Percentiles rank a stretch among this genome's conserved stretches.
phyloP scores from a whole-genome alignment of 2,113 vertebrate genomes.

The Megaptera novaeangliae region DNA sequence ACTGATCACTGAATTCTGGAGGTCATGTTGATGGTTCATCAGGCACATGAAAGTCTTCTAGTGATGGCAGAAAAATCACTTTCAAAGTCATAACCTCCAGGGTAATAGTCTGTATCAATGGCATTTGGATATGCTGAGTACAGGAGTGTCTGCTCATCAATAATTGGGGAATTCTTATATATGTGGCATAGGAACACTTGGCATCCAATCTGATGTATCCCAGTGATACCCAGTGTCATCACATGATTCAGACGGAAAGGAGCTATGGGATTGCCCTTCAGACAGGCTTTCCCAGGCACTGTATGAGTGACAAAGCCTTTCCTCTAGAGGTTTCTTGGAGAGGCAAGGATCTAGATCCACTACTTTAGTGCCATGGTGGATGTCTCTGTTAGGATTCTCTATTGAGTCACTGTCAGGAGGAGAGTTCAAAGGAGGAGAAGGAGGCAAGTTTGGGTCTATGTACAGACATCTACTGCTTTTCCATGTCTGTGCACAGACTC shows the following conservation, averaged over 20 bases:
- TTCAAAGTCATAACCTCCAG: slow-evolving; percentile 95
- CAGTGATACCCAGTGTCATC: slow-evolving; percentile 98
- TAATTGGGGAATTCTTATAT: slow-evolving; percentile 97
- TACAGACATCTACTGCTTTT: slow-evolving; percentile 94
- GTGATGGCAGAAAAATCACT: slow-evolving; percentile 96
- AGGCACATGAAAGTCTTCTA: slow-evolving; percentile 89
- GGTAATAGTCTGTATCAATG: slow-evolving; percentile 97
- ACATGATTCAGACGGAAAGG: slow-evolving; percentile 93
- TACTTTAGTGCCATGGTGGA: slow-evolving; percentile 94
- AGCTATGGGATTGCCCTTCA: slow-evolving; percentile 95
- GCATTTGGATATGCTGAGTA: slow-evolving; percentile 88
- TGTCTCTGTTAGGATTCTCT: slow-evolving; percentile 96
- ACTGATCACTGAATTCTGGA: slow-evolving; percentile 88
- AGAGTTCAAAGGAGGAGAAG: slow-evolving; percentile 94
- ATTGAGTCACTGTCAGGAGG: slow-evolving; percentile 96
- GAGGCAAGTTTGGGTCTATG: slow-evolving; percentile 92
- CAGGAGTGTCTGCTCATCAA: slow-evolving; percentile 88
- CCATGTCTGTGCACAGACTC: slow-evolving; percentile 92
- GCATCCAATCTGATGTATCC: slow-evolving; percentile 99
- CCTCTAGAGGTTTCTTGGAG: slow-evolving; percentile 91
- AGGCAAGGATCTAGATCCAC: slow-evolving; percentile 93
- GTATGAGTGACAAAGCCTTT: slow-evolving; percentile 89
- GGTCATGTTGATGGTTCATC: slow-evolving; percentile 91
- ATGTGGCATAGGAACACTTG: slow-evolving; percentile 93
- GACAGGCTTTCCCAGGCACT: slow-evolving; percentile 94